Percentiles rank a stretch among this genome's conserved stretches.
Evolutionary conservation across 2,113 vertebrate species (phyloP).

Genomic region (Brachypodius melanocephalos): DNA sequence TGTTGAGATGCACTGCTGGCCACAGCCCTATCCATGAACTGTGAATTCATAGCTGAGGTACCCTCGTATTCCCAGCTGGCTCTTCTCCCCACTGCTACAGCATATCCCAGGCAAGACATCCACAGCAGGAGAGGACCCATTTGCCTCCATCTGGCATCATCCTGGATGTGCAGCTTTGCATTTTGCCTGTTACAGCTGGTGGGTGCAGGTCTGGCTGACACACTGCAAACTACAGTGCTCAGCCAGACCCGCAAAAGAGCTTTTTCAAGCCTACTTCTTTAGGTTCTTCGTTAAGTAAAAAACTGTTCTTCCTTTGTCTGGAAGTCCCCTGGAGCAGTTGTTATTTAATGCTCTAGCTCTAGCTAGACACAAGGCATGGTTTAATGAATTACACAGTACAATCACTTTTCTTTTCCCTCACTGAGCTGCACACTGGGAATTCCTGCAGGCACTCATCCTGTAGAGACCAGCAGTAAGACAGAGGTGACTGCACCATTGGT

Average conservation of each 20-base stretch:
- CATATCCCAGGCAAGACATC: not conserved
- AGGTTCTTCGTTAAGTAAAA: not conserved
- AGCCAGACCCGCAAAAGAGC: fast-evolving
- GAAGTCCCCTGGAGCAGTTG: not conserved
- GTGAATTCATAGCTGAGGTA: not conserved
- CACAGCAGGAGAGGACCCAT: not conserved
- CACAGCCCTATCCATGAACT: fast-evolving
- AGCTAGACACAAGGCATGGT: not conserved
- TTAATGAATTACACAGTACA: not conserved
- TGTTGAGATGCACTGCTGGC: not conserved
- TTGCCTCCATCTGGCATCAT: fast-evolving
- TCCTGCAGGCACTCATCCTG: not conserved
- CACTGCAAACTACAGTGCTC: not conserved
- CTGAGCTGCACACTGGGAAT: not conserved
- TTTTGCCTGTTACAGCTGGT: not conserved
- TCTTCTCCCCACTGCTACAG: fast-evolving
- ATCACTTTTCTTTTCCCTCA: not conserved
- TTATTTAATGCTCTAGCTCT: not conserved
- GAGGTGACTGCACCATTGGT: fast-evolving
- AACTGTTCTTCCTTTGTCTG: not conserved
- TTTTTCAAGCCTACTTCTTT: not conserved
- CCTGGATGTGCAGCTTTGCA: not conserved
- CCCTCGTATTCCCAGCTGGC: not conserved
- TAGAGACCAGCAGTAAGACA: not conserved
- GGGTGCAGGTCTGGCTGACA: not conserved